These are phyloP conservation scores for Caenorhabditis tropicalis DNA, from an alignment of 1,140 invertebrate genomes.

Conservation along the genomic window DNA sequence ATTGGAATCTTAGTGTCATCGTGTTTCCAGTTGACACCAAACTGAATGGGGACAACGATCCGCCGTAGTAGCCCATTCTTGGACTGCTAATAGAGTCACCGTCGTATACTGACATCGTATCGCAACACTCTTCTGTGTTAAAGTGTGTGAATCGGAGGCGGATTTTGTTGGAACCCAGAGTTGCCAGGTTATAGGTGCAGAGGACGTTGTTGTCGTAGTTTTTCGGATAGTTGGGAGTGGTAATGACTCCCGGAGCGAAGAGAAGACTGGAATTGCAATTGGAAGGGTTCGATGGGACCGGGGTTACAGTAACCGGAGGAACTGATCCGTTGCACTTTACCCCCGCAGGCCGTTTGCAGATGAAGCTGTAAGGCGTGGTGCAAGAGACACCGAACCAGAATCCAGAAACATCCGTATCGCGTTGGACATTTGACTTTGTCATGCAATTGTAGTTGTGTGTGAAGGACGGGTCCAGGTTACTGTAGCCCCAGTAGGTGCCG, in stretches of 20 bases:
- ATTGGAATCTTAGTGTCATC: background rate
- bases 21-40: background rate
- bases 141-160: background rate
- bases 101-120: background rate
- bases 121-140: background rate
- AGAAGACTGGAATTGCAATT: background rate
- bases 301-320: background rate
- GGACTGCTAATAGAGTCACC: background rate
- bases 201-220: background rate
- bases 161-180: background rate
- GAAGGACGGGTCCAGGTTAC: background rate
- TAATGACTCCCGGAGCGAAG: background rate
- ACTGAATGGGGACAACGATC: background rate
- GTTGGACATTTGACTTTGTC: background rate
- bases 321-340: background rate
- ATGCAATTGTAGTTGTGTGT: background rate
- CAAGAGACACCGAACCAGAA: background rate
- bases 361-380: background rate
- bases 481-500: background rate
- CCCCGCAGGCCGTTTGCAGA: background rate
- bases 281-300: background rate
- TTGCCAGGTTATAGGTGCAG: background rate
- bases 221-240: background rate
- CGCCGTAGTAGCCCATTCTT: background rate
- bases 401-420: background rate